Percentiles rank a stretch among this genome's conserved stretches.
Evolutionary conservation across 2,113 vertebrate species (phyloP).

Genomic region (Sakesphorus luctuosus): DNA sequence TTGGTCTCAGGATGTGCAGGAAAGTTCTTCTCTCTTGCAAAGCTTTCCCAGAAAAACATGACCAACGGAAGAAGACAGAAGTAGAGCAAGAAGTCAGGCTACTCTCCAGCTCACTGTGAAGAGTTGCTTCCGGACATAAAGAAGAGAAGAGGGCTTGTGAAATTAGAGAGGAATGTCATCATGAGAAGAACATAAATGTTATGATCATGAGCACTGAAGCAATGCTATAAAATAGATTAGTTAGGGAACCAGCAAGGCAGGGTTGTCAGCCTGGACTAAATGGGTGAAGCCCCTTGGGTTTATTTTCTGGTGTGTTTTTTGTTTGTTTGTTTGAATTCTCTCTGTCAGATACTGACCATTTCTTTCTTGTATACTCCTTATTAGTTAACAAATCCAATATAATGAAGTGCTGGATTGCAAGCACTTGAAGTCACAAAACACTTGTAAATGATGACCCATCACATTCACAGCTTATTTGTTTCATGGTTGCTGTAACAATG

Average conservation of each 20-base stretch:
- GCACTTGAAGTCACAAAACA: not conserved
- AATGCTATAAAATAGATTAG: not conserved
- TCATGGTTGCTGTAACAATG: constrained; percentile 5
- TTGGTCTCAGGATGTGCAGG: not conserved
- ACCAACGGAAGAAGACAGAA: not conserved
- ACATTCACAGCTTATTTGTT: constrained; percentile 1
- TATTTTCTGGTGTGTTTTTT: not conserved
- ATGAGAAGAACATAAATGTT: constrained; percentile 8
- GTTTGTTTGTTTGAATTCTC: not conserved
- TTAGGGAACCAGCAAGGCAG: not conserved
- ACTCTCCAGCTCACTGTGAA: not conserved
- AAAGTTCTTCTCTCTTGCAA: not conserved
- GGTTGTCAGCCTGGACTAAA: not conserved
- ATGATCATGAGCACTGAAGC: not conserved
- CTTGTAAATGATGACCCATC: constrained; percentile 8
- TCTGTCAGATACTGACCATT: not conserved
- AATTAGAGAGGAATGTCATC: not conserved
- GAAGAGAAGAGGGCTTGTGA: not conserved
- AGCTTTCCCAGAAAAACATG: not conserved
- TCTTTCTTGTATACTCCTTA: not conserved
- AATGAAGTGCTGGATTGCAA: not conserved
- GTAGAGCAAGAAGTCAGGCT: not conserved
- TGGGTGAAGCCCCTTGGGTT: not conserved
- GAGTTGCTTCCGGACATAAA: not conserved
- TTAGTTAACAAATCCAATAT: not conserved